Evolutionary conservation across 1,140 invertebrate genomes (phyloP), one percentile per base, ranked within the genome.

Genomic region (Anadara kagoshimensis): DNA sequence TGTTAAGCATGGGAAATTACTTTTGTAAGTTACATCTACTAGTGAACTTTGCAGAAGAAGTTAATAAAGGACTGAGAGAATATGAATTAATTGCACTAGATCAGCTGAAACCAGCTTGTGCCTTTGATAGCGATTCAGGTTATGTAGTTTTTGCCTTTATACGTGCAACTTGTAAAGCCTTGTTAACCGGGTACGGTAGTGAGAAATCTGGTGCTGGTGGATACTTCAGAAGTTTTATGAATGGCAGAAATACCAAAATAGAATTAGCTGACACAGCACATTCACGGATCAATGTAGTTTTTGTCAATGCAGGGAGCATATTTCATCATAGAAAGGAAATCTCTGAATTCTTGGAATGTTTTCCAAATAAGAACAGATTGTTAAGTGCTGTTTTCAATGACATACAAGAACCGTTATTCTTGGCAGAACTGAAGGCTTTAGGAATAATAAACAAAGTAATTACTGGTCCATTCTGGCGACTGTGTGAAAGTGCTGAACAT

Each of bases 191-290:
- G n/a, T 63, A 66, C 16, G 64, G 68, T n/a, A n/a, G n/a, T 61
- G 71, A 53, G 69, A 74, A 64, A n/a, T n/a, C 29, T 69, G 66
- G 51, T 22, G 64, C 54, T 16, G 29, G 18, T 67, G n/a, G 58
- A n/a, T 20, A 20, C 18, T 73, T 57, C 22, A 54, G 20, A 36
- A 67, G 57, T 8, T 67, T 44, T 29, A 20, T 73, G 3, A 36
- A 73, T 26, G 18, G 43, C 11, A 59, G 53, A 29, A 53, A 51
- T 36, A 18, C 16, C n/a, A 59, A n/a, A 67, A 45, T n/a, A 59
- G 44, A 43, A 43, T 53, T 36, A 73, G 53, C 44, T 44, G 71
- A 10, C 53, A 66, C 24, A 73, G 67, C 20, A 22, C 65, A 20
- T 41, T 73, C 7, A 66, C 67, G 61, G 20, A 66, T 41, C 43